Percentiles rank a stretch among this genome's conserved stretches.
phyloP scores from a whole-genome alignment of 92 coral and sea anemone genomes.

The Epizoanthus fatuus region DNA sequence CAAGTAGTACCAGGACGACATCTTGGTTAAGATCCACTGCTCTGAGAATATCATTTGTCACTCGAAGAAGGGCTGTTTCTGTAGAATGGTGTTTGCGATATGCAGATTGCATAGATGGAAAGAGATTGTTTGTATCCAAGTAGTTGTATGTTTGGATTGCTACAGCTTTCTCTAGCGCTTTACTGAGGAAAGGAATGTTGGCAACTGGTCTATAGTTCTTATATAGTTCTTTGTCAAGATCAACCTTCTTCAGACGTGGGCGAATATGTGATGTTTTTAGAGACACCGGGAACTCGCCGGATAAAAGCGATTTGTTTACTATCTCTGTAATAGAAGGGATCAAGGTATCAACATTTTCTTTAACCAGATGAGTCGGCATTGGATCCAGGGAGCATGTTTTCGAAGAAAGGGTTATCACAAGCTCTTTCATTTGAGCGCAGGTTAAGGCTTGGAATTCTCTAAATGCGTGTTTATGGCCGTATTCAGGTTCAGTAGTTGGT shows the following conservation, averaged over 20 bases:
- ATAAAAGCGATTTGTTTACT: too few relatives aligned
- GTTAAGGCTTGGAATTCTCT: background rate
- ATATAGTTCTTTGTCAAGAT: constrained; percentile 52
- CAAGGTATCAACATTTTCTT: too few relatives aligned
- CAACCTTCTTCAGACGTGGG: constrained; percentile 59
- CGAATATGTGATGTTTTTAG: constrained; percentile 47
- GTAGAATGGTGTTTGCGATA: constrained; percentile 26
- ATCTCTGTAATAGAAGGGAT: too few relatives aligned
- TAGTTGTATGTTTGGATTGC: constrained; percentile 40
- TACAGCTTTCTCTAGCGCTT: constrained; percentile 51
- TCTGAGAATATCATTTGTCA: constrained; percentile 35
- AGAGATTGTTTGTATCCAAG: background rate
- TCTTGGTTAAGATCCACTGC: constrained; percentile 23
- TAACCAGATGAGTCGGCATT: background rate
- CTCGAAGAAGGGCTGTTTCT: constrained; percentile 18
- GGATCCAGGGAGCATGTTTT: background rate
- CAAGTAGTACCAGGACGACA: constrained; percentile 3
- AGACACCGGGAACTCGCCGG: background rate
- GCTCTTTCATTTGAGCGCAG: background rate
- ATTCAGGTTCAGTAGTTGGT: background rate
- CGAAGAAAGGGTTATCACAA: background rate
- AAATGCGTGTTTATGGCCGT: background rate
- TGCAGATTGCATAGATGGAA: constrained; percentile 2
- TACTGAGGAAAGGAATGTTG: constrained; percentile 48
- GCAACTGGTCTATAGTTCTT: constrained; percentile 51